Evolutionary conservation across 2,888 invertebrate genomes (phyloP).

Genomic region (Ormyrus labotus): DNA sequence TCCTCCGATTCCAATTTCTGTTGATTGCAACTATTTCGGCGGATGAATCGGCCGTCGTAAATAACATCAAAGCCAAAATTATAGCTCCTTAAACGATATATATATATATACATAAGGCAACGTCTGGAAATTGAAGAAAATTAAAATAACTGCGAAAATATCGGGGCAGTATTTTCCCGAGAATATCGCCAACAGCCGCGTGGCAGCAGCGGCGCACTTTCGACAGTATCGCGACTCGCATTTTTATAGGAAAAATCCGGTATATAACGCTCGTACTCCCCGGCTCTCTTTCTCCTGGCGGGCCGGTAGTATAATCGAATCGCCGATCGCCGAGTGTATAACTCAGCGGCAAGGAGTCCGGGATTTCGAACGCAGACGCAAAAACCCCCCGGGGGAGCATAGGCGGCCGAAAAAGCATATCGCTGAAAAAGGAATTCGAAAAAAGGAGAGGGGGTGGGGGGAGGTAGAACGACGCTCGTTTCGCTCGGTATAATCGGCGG

Average conservation of each 20-base stretch:
- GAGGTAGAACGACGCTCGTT: background rate
- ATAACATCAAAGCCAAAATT: conserved; percentile 15
- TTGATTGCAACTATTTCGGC: background rate
- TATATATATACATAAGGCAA: background rate
- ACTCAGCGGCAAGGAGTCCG: conserved; percentile 6
- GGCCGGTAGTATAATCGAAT: too few relatives aligned
- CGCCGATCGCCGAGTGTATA: conserved; percentile 11
- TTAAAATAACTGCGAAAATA: conserved; percentile 24
- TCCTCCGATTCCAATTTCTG: background rate
- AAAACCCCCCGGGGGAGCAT: conserved; percentile 3
- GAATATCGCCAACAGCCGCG: conserved; percentile 33
- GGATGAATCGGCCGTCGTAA: background rate
- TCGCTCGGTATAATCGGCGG: conserved; percentile 18
- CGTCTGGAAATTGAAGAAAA: conserved; percentile 4
- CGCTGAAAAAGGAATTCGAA: too few relatives aligned
- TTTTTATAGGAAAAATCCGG: conserved; percentile 42
- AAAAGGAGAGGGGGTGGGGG: background rate
- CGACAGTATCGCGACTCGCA: conserved; percentile 41
- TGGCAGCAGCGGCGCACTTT: conserved; percentile 7
- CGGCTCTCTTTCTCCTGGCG: background rate
- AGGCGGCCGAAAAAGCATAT: background rate
- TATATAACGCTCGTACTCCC: background rate
- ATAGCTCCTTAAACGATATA: conserved; percentile 22
- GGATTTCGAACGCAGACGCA: conserved; percentile 22
- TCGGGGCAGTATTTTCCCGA: conserved; percentile 33